Evolutionary conservation across 2,113 vertebrate species (phyloP).

Genomic region (Orientallactaga bullata): DNA sequence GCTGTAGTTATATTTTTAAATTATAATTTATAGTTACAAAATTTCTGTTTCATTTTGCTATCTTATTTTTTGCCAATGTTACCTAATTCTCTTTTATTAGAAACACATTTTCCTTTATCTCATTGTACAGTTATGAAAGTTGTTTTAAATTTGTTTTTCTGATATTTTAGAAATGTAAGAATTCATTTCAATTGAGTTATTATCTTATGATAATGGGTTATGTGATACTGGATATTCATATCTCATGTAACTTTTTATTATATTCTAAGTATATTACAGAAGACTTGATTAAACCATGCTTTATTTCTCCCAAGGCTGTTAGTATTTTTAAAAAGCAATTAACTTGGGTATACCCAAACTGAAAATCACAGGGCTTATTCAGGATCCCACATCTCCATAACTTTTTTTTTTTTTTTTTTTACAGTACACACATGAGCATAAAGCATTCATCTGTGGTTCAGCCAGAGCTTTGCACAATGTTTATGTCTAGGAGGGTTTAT

Average conservation of each 20-base stretch:
- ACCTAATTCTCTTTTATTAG: neutral
- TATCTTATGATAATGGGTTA: neutral
- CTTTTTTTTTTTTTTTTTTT: neutral
- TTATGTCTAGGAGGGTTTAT: neutral
- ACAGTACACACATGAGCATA: neutral
- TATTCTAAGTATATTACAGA: neutral
- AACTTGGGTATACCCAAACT: neutral
- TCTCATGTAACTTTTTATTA: neutral
- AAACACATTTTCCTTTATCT: neutral
- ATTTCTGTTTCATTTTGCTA: neutral
- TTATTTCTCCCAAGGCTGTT: accelerated
- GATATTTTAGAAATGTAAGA: neutral
- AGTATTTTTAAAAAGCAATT: neutral
- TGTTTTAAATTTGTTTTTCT: neutral
- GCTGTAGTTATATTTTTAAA: too few species aligned
- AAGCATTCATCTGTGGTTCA: accelerated
- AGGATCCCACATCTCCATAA: neutral
- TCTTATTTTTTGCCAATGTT: neutral
- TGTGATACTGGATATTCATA: neutral
- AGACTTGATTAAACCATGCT: neutral
- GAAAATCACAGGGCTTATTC: neutral
- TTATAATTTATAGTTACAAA: neutral
- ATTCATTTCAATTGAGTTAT: neutral
- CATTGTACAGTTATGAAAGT: neutral
- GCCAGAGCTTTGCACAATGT: neutral